Evolutionary conservation across 2,888 invertebrate genomes (phyloP), one percentile per base, ranked within the genome.

Genomic region (Rhamphomyia laevipes): DNA sequence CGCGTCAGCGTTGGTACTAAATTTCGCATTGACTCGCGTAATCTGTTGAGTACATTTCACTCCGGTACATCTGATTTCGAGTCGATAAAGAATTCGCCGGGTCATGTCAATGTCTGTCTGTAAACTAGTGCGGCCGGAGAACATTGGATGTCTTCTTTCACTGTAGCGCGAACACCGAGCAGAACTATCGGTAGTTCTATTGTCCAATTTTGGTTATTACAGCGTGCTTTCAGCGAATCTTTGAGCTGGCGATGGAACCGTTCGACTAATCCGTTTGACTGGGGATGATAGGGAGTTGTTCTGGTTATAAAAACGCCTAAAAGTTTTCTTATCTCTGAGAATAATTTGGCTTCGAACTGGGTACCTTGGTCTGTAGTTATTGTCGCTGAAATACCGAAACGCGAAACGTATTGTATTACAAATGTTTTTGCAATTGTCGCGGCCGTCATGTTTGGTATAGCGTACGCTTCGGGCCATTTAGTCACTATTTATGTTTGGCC

Each of bases 211-310:
- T 6, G 7, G 16, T 13, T 41, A 30, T 37, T 45, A 23, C n/a
- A 15, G 27, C 31, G 42, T 35, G 16, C 69, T 15, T n/a, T 37
- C 38, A 57, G 69, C 68, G 35, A 13, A n/a, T 35, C 35, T 30
- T 43, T 43, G 5, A 30, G 23, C 4, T 43, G 43, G 1, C 43
- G 43, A 27, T 31, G 43, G 10, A 23, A 30, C 6, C 31, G 23
- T 23, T 43, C 43, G 2, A 43, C 30, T 17, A 38, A 17, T n/a
- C 51, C 46, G 23, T 51, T 48, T 13, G 44, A 46, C 30, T 51
- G 48, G 2, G 46, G 48, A n/a, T 51, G 48, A 31, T 51, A 48
- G 10, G 51, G 43, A 2, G 48, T 40, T n/a, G 46, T 47, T 27
- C 45, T 43, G 6, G 38, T 51, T 23, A n/a, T n/a, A n/a, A n/a